Base-by-base conservation (phyloP, 2,888 invertebrate species). In the Chloroclysta siterata region DNA sequence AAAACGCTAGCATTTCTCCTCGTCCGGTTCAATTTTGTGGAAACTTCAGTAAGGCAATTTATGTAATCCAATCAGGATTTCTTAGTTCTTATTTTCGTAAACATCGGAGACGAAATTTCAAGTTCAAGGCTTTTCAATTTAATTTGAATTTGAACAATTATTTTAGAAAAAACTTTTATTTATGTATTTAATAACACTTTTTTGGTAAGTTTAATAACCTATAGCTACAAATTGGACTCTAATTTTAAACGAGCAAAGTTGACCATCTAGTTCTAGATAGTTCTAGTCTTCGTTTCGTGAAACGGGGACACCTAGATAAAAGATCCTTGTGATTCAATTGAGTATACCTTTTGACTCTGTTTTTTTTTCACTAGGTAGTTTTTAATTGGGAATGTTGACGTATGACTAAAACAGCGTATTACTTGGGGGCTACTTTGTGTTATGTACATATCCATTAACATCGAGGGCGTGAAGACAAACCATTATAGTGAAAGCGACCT, bases 391-490 rank as follows among this genome's bases (percentile, higher is more conserved):
- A 13, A 50, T 46, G 36, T 55, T 17, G 17, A 47, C 46, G 17
- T 33, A 41, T 48, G 50, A 50, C 28, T 46, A 29, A 59, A 59
- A 65, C 66, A 70, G 68, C 70, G 68, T 70, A 72, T 69, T 71
- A 73, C 72, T 73, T 73, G 70, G 63, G 69, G 72, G 61, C 70
- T 72, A 72, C 74, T 17, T 74, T 77, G 72, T 77, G 72, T 72
- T 71, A 76, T 72, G 66, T 72, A 65, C 74, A 72, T 73, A 60
- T 75, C 74, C 73, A 79, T 79, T 76, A 77, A 69, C 69, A 65
- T 66, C 51, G 63, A 64, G 71, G 60, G 71, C 63, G 68, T 66
- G 70, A 72, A 77, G 71, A 74, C 72, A 69, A 68, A 74, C 68
- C 66, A 72, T 61, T 74, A 70, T 72, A 71, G 73, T 73, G 71